phyloP scores from a whole-genome alignment of 2,797 vertebrate species.

The Heliangelus exortis region DNA sequence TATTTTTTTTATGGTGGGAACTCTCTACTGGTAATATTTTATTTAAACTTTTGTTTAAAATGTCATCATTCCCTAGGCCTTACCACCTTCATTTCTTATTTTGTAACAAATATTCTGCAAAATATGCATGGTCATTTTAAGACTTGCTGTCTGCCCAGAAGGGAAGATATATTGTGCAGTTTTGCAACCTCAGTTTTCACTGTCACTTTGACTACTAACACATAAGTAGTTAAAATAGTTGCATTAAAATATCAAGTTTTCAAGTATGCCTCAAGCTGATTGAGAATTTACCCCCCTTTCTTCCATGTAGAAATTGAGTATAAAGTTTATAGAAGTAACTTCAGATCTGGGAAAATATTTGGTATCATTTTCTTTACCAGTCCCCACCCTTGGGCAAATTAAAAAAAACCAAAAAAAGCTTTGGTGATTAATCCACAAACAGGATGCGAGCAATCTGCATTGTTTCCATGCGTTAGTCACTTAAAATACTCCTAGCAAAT shows the following conservation, averaged over 20 bases:
- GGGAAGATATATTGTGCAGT: background rate
- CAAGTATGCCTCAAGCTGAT: background rate
- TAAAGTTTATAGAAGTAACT: background rate
- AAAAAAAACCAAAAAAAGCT: background rate
- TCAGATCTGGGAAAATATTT: background rate
- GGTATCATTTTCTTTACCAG: background rate
- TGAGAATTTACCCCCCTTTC: background rate
- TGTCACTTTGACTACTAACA: background rate
- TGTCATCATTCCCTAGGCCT: background rate
- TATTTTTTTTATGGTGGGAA: background rate
- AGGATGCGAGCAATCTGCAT: background rate
- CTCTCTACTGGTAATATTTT: background rate
- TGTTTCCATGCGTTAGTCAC: constrained; percentile 14
- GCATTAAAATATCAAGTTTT: background rate
- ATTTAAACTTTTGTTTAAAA: background rate
- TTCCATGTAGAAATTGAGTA: background rate
- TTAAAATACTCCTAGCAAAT: constrained; percentile 32
- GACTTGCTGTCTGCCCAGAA: background rate
- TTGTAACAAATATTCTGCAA: background rate
- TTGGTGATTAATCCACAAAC: background rate
- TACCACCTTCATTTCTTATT: background rate
- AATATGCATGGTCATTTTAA: background rate
- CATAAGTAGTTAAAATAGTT: background rate
- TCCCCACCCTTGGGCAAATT: background rate
- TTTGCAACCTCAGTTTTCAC: background rate